Conservation (phyloP, 2,797 vertebrate genomes). For the Austrolebias charrua region DNA sequence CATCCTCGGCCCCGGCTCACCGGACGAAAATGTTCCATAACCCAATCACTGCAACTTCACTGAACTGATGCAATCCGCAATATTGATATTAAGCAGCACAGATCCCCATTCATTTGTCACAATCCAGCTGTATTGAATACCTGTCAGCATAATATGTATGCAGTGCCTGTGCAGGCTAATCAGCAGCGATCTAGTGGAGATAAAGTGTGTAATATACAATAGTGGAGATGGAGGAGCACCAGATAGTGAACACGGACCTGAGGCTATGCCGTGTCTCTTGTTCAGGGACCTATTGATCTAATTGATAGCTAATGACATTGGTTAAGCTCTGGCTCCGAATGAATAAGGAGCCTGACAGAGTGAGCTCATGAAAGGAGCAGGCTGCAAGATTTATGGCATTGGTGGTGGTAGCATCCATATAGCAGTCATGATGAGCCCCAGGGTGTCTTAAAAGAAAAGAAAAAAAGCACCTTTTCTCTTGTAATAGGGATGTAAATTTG, state of each 20-base stretch:
- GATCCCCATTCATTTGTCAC: constrained; percentile 62
- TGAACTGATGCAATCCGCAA: constrained; percentile 47
- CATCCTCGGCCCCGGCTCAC: constrained; percentile 17
- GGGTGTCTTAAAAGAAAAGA: constrained; percentile 34
- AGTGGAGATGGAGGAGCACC: constrained; percentile 32
- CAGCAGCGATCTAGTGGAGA: constrained; percentile 68
- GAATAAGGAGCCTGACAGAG: constrained; percentile 73
- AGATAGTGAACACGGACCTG: constrained; percentile 44
- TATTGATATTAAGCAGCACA: constrained; percentile 58
- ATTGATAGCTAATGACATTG: constrained; percentile 70
- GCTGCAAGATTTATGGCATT: constrained; percentile 38
- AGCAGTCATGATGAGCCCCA: constrained; percentile 52
- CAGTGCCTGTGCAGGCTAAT: constrained; percentile 60
- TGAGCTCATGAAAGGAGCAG: constrained; percentile 56
- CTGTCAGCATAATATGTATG: constrained; percentile 64
- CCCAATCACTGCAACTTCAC: constrained; percentile 60
- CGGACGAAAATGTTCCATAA: constrained; percentile 44
- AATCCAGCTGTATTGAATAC: constrained; percentile 62
- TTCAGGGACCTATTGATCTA: constrained; percentile 72
- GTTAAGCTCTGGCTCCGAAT: constrained; percentile 74
- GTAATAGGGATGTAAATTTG: constrained; percentile 50
- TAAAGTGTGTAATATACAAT: constrained; percentile 59
- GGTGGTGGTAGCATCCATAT: constrained; percentile 7
- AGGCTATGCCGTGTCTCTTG: constrained; percentile 54
- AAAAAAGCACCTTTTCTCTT: constrained; percentile 32